A percentile compares a stretch with the other conserved stretches of the same genome.
Conservation (phyloP, 1,140 invertebrate genomes). For the Centruroides vittatus region DNA sequence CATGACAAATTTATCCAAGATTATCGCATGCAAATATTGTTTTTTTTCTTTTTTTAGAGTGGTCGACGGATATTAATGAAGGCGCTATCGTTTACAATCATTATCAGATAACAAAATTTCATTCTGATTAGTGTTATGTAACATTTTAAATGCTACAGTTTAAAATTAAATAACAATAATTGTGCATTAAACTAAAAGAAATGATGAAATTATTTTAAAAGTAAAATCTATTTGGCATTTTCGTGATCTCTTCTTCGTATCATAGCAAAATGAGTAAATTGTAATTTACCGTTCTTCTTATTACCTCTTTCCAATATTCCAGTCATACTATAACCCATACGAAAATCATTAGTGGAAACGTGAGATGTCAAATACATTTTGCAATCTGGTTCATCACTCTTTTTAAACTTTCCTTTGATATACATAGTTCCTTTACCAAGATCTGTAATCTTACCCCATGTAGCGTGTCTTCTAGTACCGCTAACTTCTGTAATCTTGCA, state of each 20-base stretch:
- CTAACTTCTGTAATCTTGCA: slow-evolving; percentile 71
- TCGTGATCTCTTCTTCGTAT: slow-evolving; percentile 44
- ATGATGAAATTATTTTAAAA: too few species aligned
- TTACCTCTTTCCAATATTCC: slow-evolving; percentile 66
- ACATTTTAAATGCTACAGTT: too few species aligned
- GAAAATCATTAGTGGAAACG: slow-evolving; percentile 63
- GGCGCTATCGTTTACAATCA: too few species aligned
- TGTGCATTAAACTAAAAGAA: too few species aligned
- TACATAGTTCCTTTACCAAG: slow-evolving; percentile 56
- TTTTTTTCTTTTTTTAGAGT: too few species aligned
- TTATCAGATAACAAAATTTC: too few species aligned
- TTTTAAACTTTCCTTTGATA: slow-evolving; percentile 65
- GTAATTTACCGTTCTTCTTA: slow-evolving; percentile 49
- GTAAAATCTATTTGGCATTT: too few species aligned
- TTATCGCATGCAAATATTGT: too few species aligned
- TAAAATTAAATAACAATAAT: too few species aligned
- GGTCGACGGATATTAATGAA: too few species aligned
- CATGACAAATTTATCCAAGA: too few species aligned
- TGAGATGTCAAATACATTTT: slow-evolving; percentile 62
- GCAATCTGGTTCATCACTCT: slow-evolving; percentile 48
- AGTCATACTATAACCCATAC: slow-evolving; percentile 75
- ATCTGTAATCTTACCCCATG: slow-evolving; percentile 61
- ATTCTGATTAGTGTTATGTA: too few species aligned
- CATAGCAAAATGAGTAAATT: slow-evolving; percentile 72
- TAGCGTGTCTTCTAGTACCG: slow-evolving; percentile 59